Conservation (phyloP, 2,888 invertebrate species). For the Drosophila tripunctata region DNA sequence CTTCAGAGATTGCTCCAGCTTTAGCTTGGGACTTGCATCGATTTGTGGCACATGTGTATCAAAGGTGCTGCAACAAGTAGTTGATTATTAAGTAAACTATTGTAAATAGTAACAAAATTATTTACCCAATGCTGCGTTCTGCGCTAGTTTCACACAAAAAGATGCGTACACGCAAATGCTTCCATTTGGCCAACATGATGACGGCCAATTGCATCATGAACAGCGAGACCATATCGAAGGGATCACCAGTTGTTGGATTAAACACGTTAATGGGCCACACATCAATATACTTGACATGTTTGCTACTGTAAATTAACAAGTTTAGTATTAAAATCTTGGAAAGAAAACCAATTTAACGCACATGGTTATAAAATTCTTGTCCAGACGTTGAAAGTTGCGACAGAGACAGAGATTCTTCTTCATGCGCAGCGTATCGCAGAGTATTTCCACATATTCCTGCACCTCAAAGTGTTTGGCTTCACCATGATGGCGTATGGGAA, state of each 20-base stretch:
- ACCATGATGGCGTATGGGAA: slow-evolving; percentile 85
- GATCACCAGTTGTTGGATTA: slow-evolving; percentile 89
- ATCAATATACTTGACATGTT: slow-evolving; percentile 92
- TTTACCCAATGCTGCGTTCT: slow-evolving; percentile 76
- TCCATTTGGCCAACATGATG: slow-evolving; percentile 96
- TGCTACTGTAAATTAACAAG: slow-evolving; percentile 69
- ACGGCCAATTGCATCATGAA: slow-evolving; percentile 99
- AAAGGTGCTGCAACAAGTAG: slow-evolving; percentile 65
- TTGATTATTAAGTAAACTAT: background rate
- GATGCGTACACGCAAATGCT: slow-evolving; percentile 92
- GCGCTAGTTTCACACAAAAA: slow-evolving; percentile 90
- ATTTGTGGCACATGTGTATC: slow-evolving; percentile 81
- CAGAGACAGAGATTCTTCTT: slow-evolving; percentile 97
- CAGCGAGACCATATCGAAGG: slow-evolving; percentile 95
- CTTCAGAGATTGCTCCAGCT: slow-evolving; percentile 90
- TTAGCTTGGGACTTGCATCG: slow-evolving; percentile 81
- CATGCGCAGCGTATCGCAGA: slow-evolving; percentile 94
- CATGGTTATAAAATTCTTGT: slow-evolving; percentile 91
- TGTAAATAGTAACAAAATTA: rapidly evolving
- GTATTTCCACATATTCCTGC: slow-evolving; percentile 92
- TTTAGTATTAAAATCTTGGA: background rate
- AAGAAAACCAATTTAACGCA: slow-evolving; percentile 81
- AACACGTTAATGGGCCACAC: slow-evolving; percentile 99
- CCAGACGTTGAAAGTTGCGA: slow-evolving; percentile 93
- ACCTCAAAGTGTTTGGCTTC: slow-evolving; percentile 85